Conservation (phyloP, 2,113 vertebrate species). For the Serinus canaria region DNA sequence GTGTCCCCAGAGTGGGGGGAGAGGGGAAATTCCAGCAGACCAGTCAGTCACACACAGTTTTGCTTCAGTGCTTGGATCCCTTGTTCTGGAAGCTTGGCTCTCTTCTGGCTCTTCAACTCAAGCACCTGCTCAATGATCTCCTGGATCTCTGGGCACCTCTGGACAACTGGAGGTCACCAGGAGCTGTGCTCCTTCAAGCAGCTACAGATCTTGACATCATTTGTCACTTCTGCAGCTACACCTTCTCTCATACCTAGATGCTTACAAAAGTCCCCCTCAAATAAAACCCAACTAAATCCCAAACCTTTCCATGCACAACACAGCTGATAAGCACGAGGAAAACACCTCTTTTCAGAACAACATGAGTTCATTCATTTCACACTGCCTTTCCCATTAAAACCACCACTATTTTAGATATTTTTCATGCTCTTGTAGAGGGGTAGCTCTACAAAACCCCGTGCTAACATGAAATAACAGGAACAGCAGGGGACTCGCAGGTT, state of each 20-base stretch:
- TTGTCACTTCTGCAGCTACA: not conserved
- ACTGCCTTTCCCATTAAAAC: not conserved
- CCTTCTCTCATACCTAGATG: not conserved
- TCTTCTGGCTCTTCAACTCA: not conserved
- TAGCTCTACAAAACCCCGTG: not conserved
- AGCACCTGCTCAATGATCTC: not conserved
- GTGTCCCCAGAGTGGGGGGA: not conserved
- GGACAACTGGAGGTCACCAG: not conserved
- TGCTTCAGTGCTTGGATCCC: not conserved
- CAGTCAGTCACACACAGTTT: not conserved
- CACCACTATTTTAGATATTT: fast-evolving
- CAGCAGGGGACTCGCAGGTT: not conserved
- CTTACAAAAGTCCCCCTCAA: not conserved
- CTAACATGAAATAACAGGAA: not conserved
- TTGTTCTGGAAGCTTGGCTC: not conserved
- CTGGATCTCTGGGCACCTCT: not conserved
- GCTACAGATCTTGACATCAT: not conserved
- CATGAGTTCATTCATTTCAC: not conserved
- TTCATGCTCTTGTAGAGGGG: not conserved
- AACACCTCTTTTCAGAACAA: not conserved
- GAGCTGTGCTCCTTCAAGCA: not conserved
- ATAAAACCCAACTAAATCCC: not conserved
- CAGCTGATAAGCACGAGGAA: not conserved
- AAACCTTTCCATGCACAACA: not conserved
- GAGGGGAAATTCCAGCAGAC: not conserved